Base-by-base conservation (phyloP, 2,888 invertebrate genomes). In the Lydus trimaculatus region DNA sequence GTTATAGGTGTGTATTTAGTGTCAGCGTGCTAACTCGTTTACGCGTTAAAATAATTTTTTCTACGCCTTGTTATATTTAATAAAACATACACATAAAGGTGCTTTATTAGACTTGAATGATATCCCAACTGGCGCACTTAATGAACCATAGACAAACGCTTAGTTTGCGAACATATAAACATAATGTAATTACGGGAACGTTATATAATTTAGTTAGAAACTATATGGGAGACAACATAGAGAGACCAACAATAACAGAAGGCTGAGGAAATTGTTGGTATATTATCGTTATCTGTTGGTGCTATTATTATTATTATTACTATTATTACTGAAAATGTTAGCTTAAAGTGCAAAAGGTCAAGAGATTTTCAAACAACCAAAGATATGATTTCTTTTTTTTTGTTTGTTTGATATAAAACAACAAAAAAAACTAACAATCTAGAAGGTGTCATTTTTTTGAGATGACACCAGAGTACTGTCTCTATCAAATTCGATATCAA, bases 51-150 rank as follows among this genome's bases (percentile, higher is more conserved):
- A 64, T 69, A 58, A 65, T 69, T 75, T 78, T 80, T 79, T 78
- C 74, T 76, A 74, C 79, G 74, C 79, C 78, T 76, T 75, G 74
- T 76, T 77, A 75, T 75, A 78, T 80, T 80, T 78, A 80, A 80
- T 79, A 78, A 79, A 80, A 78, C 79, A 78, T 74, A 78, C 70
- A 75, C 3, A 39, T 5, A 48, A 71, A 75, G 78, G 77, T 77
- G 78, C 77, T 73, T 67, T 77, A 75, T 75, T 74, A 74, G 67
- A 56, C 64, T 75, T 80, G 80, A 80, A 79, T 81, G 80, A 79
- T 80, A 78, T 76, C 72, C 79, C 81, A 81, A 81, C 81, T 81
- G 81, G 75, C 76, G 76, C 66, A 74, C 69, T 79, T 81, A 81
- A 81, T 81, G 81, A 81, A 81, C 80, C 78, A 75, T 79, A 72